Evolutionary conservation across 2,888 invertebrate species (phyloP), one percentile per base, ranked within the genome.

Genomic region (Norana najaformis): DNA sequence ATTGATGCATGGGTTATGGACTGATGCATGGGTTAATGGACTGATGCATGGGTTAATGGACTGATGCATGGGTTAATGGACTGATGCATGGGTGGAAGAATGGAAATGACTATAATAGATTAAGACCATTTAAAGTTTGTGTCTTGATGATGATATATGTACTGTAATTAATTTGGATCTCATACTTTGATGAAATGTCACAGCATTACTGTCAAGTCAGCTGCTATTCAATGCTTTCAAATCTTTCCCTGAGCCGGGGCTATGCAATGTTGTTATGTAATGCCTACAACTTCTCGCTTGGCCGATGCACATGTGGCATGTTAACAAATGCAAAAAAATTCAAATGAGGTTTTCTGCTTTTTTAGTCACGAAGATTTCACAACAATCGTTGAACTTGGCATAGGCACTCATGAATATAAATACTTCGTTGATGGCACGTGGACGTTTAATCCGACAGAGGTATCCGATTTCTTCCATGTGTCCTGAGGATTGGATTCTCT

Each of bases 391-490:
- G 98, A 98, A 95, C 95, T 98, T 91, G 98, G 98, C 0, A 98
- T 98, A 95, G 98, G 98, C 34, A 98, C 98, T 95, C 98, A 99
- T 95, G 97, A 98, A 95, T 99, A 98, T 95, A 98, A 98, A 95
- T 95, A 94, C 92, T 93, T 92, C 91, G 94, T 95, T 18, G 95
- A 95, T 92, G 95, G 95, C 16, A 93, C 93, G 90, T 95, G 95
- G 95, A 93, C 93, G 14, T 93, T 93, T 90, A 93, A 94, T 90
- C 92, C 93, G 8, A 93, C 92, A 89, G 94, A 94, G 94, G 95
- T 95, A 93, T 69, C 16, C 30, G n/a, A 69, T 69, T 69, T 69
- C 30, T 69, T n/a, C 69, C 69, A 1, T n/a, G 30, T 69, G 69
- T 30, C n/a, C 69, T 16, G 30, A 1, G 91, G n/a, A 69, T 1